Conservation (phyloP, 2,888 invertebrate species). For the Desoria tigrina region DNA sequence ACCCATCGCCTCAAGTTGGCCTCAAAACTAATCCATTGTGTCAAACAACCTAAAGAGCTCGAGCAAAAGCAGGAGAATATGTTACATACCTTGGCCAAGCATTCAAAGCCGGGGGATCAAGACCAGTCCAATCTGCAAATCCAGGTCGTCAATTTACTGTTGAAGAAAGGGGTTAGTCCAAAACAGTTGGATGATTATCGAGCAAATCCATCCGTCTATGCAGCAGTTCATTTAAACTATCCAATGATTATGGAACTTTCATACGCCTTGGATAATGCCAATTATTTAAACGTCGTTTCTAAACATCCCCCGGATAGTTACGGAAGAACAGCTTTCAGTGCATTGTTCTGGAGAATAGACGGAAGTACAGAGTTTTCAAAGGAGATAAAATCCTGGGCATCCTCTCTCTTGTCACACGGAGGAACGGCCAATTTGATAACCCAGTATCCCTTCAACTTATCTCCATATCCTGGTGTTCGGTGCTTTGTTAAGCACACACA, state of each 20-base stretch:
- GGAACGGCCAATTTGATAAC: background rate
- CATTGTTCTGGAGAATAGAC: constrained; percentile 56
- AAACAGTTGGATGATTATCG: constrained; percentile 56
- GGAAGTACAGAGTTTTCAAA: background rate
- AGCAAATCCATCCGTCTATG: constrained; percentile 58
- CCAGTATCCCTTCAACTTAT: constrained; percentile 38
- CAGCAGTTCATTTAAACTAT: constrained; percentile 55
- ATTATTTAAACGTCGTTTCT: constrained; percentile 3
- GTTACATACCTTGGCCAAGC: constrained; percentile 57
- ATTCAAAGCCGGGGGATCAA: constrained; percentile 18
- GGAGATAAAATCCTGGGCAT: constrained; percentile 23
- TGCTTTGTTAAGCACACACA: constrained; percentile 12
- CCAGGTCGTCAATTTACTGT: constrained; percentile 52
- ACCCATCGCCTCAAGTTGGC: constrained; percentile 58
- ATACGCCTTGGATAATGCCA: background rate
- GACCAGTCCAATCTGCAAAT: constrained; percentile 6
- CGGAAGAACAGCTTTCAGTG: constrained; percentile 57
- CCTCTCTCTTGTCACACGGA: constrained; percentile 1
- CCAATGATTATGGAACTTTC: background rate
- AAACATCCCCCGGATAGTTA: constrained; percentile 55
- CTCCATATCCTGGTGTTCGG: constrained; percentile 34
- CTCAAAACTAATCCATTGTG: constrained; percentile 56
- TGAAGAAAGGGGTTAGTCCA: constrained; percentile 56
- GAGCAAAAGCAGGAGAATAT: constrained; percentile 56
- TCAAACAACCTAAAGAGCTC: constrained; percentile 54